Evolutionary conservation across 2,113 vertebrate species (phyloP), one percentile per base, ranked within the genome.

Genomic region (Aspiorhynchus laticeps): DNA sequence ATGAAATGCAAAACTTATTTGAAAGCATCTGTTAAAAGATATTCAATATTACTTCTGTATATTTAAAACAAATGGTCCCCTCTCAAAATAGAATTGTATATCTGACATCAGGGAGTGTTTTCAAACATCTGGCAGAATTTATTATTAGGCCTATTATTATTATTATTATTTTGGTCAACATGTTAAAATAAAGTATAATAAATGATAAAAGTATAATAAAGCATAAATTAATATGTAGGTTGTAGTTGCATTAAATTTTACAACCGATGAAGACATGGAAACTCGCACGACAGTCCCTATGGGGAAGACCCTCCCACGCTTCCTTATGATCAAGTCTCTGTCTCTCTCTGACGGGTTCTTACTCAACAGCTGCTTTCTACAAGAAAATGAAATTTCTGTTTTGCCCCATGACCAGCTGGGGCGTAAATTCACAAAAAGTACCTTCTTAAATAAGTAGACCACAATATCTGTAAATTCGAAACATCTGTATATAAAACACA

Each of bases 311-410:
- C 78, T 80, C 59, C 3, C 8, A 82, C 0, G 53, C 59, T 41
- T 80, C 78, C 78, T 79, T 61, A 24, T 11, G 19, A 36, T 56
- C 74, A 3, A 26, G 53, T 80, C 78, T 80, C 78, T 41, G 33
- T 80, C n/a, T 82, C 38, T 82, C 2, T 65, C 80, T 82, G 53
- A 80, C 12, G 33, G 19, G 24, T 26, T 36, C 48, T 79, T 82
- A 21, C 80, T 82, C 80, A 82, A 82, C 80, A 7, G 59, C 15
- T 46, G 59, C n/a, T 80, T 53, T 80, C 78, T 61, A 26, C 78
- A 41, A 15, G 53, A 80, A 53, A 79, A 80, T 43, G 36, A 43
- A 28, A 65, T 81, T 41, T 81, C 14, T 81, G 59, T 65, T 46
- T 80, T 65, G 38, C n/a, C 26, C 80, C 59, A 61, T 38, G 33